These are phyloP conservation scores for Phrynosoma blainvillii DNA, from an alignment of 2,113 vertebrate genomes.

Conservation along the genomic window DNA sequence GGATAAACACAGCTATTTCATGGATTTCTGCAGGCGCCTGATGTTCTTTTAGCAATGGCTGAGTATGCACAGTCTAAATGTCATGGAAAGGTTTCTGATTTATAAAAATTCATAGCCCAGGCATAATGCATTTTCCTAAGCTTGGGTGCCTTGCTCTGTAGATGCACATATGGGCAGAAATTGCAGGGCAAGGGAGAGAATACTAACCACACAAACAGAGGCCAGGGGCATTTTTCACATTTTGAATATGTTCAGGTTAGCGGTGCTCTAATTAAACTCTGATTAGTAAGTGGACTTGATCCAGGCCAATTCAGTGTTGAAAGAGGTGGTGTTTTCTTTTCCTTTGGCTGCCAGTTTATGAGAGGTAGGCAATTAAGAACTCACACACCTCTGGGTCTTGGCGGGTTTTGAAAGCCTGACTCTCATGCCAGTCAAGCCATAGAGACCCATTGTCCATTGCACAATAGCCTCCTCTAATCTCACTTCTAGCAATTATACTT, in stretches of 20 bases:
- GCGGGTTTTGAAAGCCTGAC: constrained; percentile 76
- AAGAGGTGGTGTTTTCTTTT: constrained; percentile 63
- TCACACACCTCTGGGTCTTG: constrained; percentile 81
- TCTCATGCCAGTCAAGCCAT: constrained; percentile 77
- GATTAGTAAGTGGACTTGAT: constrained; percentile 82
- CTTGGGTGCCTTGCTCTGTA: constrained; percentile 50
- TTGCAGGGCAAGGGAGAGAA: constrained; percentile 66
- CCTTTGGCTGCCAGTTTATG: constrained; percentile 74
- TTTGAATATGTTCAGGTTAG: constrained; percentile 72
- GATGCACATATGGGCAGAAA: constrained; percentile 42
- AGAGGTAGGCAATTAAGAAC: constrained; percentile 84
- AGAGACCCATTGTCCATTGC: constrained; percentile 81
- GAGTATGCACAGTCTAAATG: constrained; percentile 54
- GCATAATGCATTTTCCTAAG: constrained; percentile 68
- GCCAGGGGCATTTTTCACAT: constrained; percentile 61
- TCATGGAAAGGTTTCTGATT: constrained; percentile 60
- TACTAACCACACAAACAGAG: constrained; percentile 65
- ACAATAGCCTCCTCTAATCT: constrained; percentile 86
- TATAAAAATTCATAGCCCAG: constrained; percentile 55
- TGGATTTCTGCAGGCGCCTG: constrained; percentile 20
- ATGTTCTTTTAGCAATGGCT: constrained; percentile 54
- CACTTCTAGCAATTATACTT: constrained; percentile 87
- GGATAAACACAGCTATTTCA: constrained; percentile 38
- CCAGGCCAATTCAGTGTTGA: constrained; percentile 77
- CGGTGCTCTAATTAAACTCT: constrained; percentile 83